Evolutionary conservation across 2,888 invertebrate genomes (phyloP).

Genomic region (Archips xylosteana): DNA sequence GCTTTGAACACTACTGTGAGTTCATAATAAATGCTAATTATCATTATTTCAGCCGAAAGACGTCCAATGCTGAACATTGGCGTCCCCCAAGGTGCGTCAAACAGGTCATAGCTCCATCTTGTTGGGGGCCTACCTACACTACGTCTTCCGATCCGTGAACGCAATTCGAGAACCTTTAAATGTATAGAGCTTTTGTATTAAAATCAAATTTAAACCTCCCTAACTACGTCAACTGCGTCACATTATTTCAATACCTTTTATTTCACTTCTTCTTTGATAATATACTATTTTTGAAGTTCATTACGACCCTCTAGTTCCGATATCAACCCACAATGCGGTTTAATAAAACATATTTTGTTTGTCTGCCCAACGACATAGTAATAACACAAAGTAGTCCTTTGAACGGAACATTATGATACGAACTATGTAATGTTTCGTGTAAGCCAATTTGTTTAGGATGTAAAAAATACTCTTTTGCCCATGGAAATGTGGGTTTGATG

Average conservation of each 20-base stretch:
- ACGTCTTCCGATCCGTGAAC: no score
- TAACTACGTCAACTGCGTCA: not conserved
- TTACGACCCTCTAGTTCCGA: not conserved
- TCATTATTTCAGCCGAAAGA: no score
- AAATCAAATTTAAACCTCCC: no score
- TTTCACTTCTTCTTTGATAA: not conserved
- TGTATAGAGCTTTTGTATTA: no score
- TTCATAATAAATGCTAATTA: no score
- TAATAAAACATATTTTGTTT: constrained; percentile 21
- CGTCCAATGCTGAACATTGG: no score
- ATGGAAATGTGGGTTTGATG: not conserved
- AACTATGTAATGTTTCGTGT: not conserved
- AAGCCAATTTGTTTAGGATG: constrained; percentile 19
- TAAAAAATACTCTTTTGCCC: not conserved
- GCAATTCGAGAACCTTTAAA: no score
- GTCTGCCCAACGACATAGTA: not conserved
- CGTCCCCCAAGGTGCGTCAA: no score
- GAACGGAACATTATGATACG: not conserved
- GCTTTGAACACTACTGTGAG: no score
- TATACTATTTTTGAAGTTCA: not conserved
- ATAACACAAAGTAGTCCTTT: constrained; percentile 18
- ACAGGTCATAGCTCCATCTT: no score
- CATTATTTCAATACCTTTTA: not conserved
- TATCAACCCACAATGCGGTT: constrained; percentile 14
- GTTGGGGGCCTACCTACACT: no score